phyloP scores from a whole-genome alignment of 1,140 invertebrate genomes.

The Musca vetustissima region DNA sequence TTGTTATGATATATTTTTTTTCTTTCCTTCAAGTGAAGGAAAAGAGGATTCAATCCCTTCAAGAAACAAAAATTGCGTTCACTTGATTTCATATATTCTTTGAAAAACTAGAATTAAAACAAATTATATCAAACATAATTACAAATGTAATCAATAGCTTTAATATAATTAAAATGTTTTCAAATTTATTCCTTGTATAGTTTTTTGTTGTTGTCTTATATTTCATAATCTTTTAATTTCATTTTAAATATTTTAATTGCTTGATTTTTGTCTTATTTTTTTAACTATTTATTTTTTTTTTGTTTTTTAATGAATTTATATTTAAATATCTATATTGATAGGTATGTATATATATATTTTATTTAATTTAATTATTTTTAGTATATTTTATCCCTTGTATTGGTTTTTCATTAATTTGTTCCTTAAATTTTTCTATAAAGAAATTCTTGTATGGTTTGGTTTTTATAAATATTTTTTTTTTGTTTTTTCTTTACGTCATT shows the following conservation, averaged over 20 bases:
- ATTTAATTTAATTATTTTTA: conserved; percentile 8
- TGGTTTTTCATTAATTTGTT: conserved; percentile 22
- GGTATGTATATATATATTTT: neutral
- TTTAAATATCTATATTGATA: neutral
- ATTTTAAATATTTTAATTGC: conserved; percentile 3
- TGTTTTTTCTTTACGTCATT: neutral
- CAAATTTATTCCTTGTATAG: too few species aligned
- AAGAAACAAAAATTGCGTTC: too few species aligned
- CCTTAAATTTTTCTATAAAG: conserved; percentile 2
- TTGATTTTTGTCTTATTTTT: neutral
- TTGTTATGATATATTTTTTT: too few species aligned
- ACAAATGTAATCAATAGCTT: too few species aligned
- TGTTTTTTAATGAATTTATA: neutral
- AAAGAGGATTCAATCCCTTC: too few species aligned
- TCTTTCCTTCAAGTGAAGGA: too few species aligned
- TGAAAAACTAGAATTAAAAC: too few species aligned
- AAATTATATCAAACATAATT: too few species aligned
- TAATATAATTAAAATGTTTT: too few species aligned
- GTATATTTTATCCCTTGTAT: conserved; percentile 24
- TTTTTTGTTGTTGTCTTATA: neutral
- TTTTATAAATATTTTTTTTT: conserved; percentile 1
- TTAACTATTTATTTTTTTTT: conserved; percentile 8
- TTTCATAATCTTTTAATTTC: neutral
- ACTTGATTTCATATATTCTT: too few species aligned
- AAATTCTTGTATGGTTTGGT: neutral